A percentile compares a stretch with the other conserved stretches of the same genome.
Evolutionary conservation across 2,113 vertebrate genomes (phyloP).

Genomic region (Raja brachyura): DNA sequence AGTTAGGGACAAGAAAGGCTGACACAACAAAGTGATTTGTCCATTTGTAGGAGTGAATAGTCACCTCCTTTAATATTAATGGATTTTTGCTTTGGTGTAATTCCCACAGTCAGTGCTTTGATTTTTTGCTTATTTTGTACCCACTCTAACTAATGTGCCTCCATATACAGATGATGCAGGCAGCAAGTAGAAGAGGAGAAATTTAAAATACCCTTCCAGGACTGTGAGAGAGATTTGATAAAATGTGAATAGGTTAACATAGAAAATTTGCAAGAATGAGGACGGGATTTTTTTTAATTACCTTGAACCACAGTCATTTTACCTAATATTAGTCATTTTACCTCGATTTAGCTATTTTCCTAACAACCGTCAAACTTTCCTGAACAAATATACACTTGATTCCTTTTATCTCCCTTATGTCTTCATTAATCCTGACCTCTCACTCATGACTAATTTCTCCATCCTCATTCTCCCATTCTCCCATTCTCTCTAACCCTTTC

Average conservation of each 20-base stretch:
- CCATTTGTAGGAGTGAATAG: not conserved
- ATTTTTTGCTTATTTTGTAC: not conserved
- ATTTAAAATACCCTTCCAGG: not conserved
- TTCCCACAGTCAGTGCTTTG: not conserved
- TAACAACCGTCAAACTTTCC: not conserved
- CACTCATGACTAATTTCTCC: not conserved
- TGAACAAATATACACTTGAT: not conserved
- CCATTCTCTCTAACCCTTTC: not conserved
- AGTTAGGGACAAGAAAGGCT: not conserved
- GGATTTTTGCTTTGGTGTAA: not conserved
- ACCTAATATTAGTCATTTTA: too few species aligned
- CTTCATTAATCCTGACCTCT: not conserved
- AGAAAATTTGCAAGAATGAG: not conserved
- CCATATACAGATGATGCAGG: not conserved
- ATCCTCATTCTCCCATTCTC: not conserved
- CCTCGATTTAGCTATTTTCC: not conserved
- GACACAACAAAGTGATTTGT: not conserved
- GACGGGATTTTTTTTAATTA: not conserved
- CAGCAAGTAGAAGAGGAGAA: not conserved
- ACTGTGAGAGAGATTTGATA: not conserved
- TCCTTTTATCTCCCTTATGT: not conserved
- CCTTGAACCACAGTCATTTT: not conserved
- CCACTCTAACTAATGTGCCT: not conserved
- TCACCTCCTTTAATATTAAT: not conserved
- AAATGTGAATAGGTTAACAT: not conserved